phyloP scores from a whole-genome alignment of 2,888 invertebrate species.

The Ceriagrion tenellum region DNA sequence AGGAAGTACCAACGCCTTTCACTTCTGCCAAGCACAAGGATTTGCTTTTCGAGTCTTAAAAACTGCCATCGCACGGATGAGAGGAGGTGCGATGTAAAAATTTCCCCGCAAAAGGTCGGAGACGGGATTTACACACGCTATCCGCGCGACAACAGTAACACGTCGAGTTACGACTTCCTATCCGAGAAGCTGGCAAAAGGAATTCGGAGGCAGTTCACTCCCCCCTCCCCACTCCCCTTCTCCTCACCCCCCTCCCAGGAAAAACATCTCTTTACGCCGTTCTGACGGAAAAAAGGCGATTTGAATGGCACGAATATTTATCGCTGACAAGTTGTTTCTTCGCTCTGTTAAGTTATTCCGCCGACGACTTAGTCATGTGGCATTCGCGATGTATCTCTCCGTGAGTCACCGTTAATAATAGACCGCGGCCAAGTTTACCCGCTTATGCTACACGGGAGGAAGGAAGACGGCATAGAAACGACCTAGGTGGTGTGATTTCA shows the following conservation, averaged over 20 bases:
- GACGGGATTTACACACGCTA: background rate
- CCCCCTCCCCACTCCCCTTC: background rate
- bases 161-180: constrained; percentile 26
- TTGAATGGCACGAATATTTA: constrained; percentile 21
- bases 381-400: constrained; percentile 11
- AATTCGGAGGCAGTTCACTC: background rate
- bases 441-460: background rate
- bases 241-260: background rate
- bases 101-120: background rate
- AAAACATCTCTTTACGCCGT: constrained; percentile 31
- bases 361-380: constrained; percentile 36
- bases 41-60: background rate
- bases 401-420: constrained; percentile 21
- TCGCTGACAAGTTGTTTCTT: constrained; percentile 36
- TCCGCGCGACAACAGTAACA: background rate
- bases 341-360: constrained; percentile 39
- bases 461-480: background rate
- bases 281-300: constrained; percentile 27
- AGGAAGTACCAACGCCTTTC: background rate
- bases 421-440: background rate
- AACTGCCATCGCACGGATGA: background rate
- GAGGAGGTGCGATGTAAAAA: background rate
- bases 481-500: background rate
- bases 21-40: background rate
- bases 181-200: background rate